A percentile compares a stretch with the other conserved stretches of the same genome.
These are phyloP conservation scores for Xerus rutilus DNA, from an alignment of 2,797 vertebrate genomes.

Conservation along the genomic window DNA sequence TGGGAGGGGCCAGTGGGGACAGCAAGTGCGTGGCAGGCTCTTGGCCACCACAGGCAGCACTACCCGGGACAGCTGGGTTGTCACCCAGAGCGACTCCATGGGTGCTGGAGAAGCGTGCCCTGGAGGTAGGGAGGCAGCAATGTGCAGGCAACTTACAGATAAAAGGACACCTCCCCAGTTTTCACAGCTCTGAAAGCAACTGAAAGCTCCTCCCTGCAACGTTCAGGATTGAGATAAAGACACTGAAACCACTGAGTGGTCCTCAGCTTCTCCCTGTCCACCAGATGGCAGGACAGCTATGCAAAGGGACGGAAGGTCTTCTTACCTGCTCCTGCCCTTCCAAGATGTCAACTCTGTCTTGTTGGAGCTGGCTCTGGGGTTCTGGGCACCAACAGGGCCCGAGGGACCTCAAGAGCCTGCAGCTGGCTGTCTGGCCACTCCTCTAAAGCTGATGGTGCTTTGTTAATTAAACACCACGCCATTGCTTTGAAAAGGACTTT, in stretches of 20 bases:
- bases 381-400: no score
- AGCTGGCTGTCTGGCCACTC: background rate
- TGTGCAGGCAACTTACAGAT: rapidly evolving
- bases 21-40: background rate
- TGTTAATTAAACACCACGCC: background rate
- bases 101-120: background rate
- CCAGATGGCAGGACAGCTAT: background rate
- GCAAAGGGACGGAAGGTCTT: background rate
- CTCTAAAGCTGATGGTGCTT: background rate
- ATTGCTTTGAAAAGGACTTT: background rate
- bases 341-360: background rate
- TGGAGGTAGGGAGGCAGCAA: background rate
- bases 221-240: background rate
- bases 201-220: background rate
- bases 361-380: background rate
- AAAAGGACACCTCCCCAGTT: background rate
- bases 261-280: background rate
- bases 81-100: background rate
- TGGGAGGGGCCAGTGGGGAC: no score
- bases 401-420: background rate
- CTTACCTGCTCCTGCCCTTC: no score
- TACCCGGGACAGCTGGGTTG: background rate
- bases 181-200: background rate
- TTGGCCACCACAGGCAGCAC: background rate
- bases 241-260: background rate